These are phyloP conservation scores for Craterocephalus amniculus DNA, from an alignment of 2,797 vertebrate genomes.

Conservation along the genomic window DNA sequence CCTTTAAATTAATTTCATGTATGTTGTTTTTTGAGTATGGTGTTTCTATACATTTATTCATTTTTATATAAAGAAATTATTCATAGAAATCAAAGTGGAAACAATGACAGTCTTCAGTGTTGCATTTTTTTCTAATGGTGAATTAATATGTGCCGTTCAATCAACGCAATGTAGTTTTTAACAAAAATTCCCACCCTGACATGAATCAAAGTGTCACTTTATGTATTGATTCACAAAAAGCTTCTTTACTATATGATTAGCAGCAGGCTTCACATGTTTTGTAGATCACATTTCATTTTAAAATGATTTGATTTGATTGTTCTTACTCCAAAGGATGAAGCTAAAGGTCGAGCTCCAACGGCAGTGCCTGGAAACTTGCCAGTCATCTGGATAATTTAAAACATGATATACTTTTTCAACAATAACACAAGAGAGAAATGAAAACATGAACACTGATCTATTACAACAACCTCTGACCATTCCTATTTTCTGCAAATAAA, in stretches of 20 bases:
- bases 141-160: neutral
- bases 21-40: too few species aligned
- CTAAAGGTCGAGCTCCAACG: constrained; percentile 85
- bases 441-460: neutral
- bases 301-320: neutral
- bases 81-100: neutral
- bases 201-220: neutral
- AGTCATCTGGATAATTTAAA: constrained; percentile 85
- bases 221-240: neutral
- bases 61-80: too few species aligned
- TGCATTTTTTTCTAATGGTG: neutral
- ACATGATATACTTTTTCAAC: neutral
- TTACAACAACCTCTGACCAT: neutral
- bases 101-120: neutral
- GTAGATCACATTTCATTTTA: neutral
- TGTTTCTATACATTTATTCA: neutral
- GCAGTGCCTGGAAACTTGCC: constrained; percentile 91
- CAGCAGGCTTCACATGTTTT: neutral
- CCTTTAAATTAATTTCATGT: too few species aligned
- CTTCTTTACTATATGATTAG: neutral
- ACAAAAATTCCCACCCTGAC: neutral
- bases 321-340: constrained; percentile 90
- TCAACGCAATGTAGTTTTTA: neutral
- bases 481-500: neutral
- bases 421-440: neutral